phyloP scores from a whole-genome alignment of 2,888 invertebrate genomes.

The Ctenicera cuprea region DNA sequence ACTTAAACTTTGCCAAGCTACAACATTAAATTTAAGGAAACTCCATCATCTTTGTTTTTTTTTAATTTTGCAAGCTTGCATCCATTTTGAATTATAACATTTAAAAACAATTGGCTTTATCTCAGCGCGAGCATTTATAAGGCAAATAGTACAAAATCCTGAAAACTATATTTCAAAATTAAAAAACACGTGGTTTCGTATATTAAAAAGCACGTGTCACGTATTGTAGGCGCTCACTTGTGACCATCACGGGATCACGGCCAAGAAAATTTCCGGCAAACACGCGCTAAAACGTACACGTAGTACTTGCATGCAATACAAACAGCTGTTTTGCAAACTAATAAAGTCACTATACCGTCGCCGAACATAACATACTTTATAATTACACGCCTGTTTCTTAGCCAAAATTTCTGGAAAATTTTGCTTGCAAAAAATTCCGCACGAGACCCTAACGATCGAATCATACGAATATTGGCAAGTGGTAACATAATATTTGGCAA shows the following conservation, averaged over 20 bases:
- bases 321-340: slow-evolving; percentile 15
- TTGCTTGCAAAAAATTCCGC: neutral
- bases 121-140: too few species aligned
- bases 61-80: too few species aligned
- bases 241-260: slow-evolving; percentile 15
- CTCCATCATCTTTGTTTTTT: too few species aligned
- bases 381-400: neutral
- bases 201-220: slow-evolving; percentile 14
- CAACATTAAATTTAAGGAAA: too few species aligned
- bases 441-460: slow-evolving; percentile 9
- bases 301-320: slow-evolving; percentile 8
- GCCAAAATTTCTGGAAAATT: slow-evolving; percentile 5
- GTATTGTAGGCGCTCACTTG: slow-evolving; percentile 14
- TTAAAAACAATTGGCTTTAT: too few species aligned
- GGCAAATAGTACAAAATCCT: too few species aligned
- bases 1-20: too few species aligned
- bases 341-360: slow-evolving; percentile 17
- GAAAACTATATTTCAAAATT: neutral
- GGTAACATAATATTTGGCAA: slow-evolving; percentile 15
- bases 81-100: too few species aligned
- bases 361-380: slow-evolving; percentile 6
- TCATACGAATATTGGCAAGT: slow-evolving; percentile 11
- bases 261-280: slow-evolving; percentile 26
- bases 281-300: slow-evolving; percentile 9
- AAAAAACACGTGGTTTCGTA: slow-evolving; percentile 27